A percentile compares a stretch with the other conserved stretches of the same genome.
These are phyloP conservation scores for Enteromius anoplus DNA, from an alignment of 2,797 vertebrate genomes.

Conservation along the genomic window DNA sequence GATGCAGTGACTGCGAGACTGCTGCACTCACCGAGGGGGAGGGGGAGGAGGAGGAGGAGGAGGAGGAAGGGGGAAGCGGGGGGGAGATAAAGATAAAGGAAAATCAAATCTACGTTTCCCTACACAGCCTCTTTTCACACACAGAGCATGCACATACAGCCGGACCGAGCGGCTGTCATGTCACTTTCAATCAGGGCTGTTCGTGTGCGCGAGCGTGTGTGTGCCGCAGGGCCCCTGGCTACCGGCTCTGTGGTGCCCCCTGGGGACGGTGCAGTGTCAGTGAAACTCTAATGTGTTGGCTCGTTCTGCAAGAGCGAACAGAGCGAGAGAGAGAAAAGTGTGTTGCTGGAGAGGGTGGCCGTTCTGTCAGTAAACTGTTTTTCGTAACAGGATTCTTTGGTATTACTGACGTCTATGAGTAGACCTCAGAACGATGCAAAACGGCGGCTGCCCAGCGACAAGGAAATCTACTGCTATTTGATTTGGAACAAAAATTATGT, in stretches of 20 bases:
- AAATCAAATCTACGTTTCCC: conserved; percentile 73
- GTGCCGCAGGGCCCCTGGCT: conserved; percentile 54
- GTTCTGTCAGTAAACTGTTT: conserved; percentile 40
- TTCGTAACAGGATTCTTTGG: conserved; percentile 43
- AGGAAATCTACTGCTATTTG: not conserved
- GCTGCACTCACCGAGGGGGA: conserved; percentile 64
- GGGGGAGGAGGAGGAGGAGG: conserved; percentile 45
- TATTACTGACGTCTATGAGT: conserved; percentile 25
- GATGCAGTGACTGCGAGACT: conserved; percentile 65
- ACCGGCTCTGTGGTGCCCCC: conserved; percentile 54
- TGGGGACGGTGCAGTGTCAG: conserved; percentile 57
- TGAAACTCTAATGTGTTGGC: conserved; percentile 59
- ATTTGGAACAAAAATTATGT: not conserved
- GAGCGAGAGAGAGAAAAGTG: conserved; percentile 32
- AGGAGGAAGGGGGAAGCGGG: conserved; percentile 37
- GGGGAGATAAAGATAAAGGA: conserved; percentile 68
- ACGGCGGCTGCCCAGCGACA: not conserved
- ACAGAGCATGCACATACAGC: conserved; percentile 53
- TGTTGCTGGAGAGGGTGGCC: conserved; percentile 40
- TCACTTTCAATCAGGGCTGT: conserved; percentile 64
- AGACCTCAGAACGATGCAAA: conserved; percentile 21
- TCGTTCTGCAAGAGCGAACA: conserved; percentile 44
- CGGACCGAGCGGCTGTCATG: conserved; percentile 60
- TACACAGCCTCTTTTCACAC: conserved; percentile 62
- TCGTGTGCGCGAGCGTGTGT: conserved; percentile 42